A percentile compares a stretch with the other conserved stretches of the same genome.
These are phyloP conservation scores for Lithophane ornitopus DNA, from an alignment of 2,888 invertebrate species.

Conservation along the genomic window DNA sequence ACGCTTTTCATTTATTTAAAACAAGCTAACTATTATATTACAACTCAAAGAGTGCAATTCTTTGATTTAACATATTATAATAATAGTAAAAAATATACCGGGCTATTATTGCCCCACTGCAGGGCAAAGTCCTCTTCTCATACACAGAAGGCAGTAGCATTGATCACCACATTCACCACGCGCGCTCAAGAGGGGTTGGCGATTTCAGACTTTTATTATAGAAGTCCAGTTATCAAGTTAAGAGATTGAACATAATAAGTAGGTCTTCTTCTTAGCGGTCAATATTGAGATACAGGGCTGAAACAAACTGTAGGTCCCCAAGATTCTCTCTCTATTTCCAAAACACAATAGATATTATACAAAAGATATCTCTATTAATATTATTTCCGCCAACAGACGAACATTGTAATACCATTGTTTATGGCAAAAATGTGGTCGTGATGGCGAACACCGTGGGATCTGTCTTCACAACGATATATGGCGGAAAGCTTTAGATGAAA, in stretches of 20 bases:
- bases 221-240: background rate
- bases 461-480: constrained; percentile 75
- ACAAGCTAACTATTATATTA: background rate
- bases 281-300: background rate
- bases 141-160: too few species aligned
- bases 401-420: constrained; percentile 59
- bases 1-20: background rate
- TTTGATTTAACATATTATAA: background rate
- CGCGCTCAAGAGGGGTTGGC: too few species aligned
- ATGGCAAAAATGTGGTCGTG: constrained; percentile 80
- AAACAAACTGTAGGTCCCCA: background rate
- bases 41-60: background rate
- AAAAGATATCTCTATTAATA: constrained; percentile 54
- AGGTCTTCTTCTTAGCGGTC: background rate
- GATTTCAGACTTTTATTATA: too few species aligned
- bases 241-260: background rate
- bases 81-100: too few species aligned
- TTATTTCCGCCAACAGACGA: constrained; percentile 56
- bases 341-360: constrained; percentile 44
- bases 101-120: too few species aligned
- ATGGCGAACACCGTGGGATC: constrained; percentile 77
- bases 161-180: too few species aligned
- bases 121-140: too few species aligned
- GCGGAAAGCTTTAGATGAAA: constrained; percentile 73
- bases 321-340: background rate